Base-by-base conservation (phyloP, 2,797 vertebrate genomes). In the Acanthurus lineatus region DNA sequence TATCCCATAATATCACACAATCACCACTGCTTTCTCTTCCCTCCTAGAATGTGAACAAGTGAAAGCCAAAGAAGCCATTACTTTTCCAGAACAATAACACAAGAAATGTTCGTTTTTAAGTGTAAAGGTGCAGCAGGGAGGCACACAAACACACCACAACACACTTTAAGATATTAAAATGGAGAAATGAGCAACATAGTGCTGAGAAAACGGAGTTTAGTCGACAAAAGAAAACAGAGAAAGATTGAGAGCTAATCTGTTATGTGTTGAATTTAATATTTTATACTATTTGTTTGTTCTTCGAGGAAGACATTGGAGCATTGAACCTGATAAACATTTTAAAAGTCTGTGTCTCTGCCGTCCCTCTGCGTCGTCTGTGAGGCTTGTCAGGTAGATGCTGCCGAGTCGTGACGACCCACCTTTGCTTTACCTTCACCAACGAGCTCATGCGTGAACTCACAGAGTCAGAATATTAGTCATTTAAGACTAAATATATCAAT, bases 241-340 rank as follows among this genome's bases (percentile, higher is more conserved):
- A 53, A 22, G 20, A 45, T 4, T 6, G 48, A 59, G 19, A 61
- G 38, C 44, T 22, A 20, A 59, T 52, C 25, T 72, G 32, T 61
- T 62, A 1, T 35, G 35, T 35, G 42, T 57, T 32, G 25, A n/a
- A 57, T 20, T n/a, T 15, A 40, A 77, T 28, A 40, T 56, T 20
- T 54, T 10, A 40, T 40, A 22, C 6, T 4, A 14, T 69, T 19
- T 9, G 28, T 42, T 32, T 35, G 32, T 64, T 59, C 22, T 35
- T n/a, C 22, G 6, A 66, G 38, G 52, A 69, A 45, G 15, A n/a
- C 25, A 35, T 9, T 49, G 11, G 6, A 52, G 9, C 10, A 28
- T 57, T 68, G 15, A 57, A 49, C 19, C 45, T 28, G 20, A 72
- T 69, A 52, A 75, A 45, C 20, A 57, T 73, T 58, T 73, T 48